Conservation (phyloP, 2,888 invertebrate species). For the Pycnomerus fuliginosus region DNA sequence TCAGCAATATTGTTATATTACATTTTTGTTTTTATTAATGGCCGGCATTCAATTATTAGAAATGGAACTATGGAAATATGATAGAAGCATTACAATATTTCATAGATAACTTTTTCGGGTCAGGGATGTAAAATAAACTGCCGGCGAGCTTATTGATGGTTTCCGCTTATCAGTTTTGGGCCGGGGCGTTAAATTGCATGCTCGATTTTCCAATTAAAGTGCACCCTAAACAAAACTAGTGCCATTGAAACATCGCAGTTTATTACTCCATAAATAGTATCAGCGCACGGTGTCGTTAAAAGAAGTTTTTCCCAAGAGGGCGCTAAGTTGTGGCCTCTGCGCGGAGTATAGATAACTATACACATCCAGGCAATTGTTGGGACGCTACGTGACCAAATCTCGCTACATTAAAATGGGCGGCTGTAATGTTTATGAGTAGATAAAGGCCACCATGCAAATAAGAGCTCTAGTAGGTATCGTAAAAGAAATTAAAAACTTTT, state of each 20-base stretch:
- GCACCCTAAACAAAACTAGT: no score
- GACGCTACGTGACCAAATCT: background rate
- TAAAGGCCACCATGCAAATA: constrained; percentile 34
- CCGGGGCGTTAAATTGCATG: no score
- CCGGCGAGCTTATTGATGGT: no score
- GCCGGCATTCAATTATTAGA: no score
- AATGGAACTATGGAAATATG: no score
- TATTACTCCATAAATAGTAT: constrained; percentile 39
- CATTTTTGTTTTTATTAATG: no score
- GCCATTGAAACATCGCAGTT: constrained; percentile 32
- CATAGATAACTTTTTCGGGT: no score
- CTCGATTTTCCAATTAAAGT: no score
- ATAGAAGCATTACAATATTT: no score
- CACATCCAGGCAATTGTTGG: constrained; percentile 17
- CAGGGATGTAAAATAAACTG: no score
- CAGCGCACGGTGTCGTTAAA: constrained; percentile 37
- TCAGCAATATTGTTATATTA: no score
- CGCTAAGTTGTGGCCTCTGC: constrained; percentile 37
- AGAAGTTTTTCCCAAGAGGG: constrained; percentile 39
- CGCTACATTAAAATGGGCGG: constrained; percentile 10
- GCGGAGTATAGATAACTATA: constrained; percentile 35
- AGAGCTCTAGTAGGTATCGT: constrained; percentile 31
- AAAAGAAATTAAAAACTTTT: constrained; percentile 39
- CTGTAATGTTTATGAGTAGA: constrained; percentile 37
- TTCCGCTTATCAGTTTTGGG: no score